Evolutionary conservation across 2,888 invertebrate species (phyloP).

Genomic region (Cyaniris semiargus): DNA sequence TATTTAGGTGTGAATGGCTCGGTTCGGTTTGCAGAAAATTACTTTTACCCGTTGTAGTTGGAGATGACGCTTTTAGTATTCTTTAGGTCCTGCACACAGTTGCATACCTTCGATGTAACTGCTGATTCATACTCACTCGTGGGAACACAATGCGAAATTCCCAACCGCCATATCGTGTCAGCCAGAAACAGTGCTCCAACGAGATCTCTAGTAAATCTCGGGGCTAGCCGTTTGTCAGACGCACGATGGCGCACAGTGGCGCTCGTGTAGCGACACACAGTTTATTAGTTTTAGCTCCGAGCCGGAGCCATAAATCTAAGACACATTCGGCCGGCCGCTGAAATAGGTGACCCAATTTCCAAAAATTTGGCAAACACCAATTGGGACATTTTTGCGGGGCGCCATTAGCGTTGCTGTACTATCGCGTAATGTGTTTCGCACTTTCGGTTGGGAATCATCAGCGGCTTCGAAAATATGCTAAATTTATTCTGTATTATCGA

Average conservation of each 20-base stretch:
- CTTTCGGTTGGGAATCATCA: not conserved
- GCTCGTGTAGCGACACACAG: constrained; percentile 12
- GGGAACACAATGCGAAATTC: too few relatives aligned
- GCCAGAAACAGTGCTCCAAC: not conserved
- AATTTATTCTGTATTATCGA: too few relatives aligned
- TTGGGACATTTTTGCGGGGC: constrained; percentile 41
- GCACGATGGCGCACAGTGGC: not conserved
- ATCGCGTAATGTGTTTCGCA: not conserved
- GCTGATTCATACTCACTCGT: too few relatives aligned
- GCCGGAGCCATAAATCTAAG: constrained; percentile 22
- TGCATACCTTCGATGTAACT: too few relatives aligned
- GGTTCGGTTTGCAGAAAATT: not conserved
- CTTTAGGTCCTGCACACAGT: not conserved
- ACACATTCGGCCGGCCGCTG: constrained; percentile 25
- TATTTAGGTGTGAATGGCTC: not conserved
- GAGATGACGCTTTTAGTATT: not conserved
- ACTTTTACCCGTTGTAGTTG: not conserved
- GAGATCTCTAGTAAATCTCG: constrained; percentile 4
- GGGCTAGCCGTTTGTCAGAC: constrained; percentile 2
- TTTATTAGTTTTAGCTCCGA: constrained; percentile 15
- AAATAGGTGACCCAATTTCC: constrained; percentile 42
- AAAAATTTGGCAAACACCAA: constrained; percentile 43
- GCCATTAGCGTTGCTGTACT: not conserved
- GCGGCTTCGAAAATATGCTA: not conserved
- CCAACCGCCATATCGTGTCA: not conserved